Conservation (phyloP, 2,113 vertebrate species). For the Cercopithecus mona region DNA sequence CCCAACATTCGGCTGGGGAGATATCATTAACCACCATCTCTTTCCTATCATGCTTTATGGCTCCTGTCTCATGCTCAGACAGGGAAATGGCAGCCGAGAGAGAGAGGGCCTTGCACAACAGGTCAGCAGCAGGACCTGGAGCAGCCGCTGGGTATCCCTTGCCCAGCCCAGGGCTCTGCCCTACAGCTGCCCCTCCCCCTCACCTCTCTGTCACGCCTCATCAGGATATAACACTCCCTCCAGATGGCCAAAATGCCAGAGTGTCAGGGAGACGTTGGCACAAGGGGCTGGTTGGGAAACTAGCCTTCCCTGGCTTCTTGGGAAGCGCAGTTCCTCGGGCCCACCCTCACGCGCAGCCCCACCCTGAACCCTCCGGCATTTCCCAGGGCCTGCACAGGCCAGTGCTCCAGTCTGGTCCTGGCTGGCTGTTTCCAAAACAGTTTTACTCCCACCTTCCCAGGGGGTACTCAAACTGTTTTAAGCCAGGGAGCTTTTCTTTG, state of each 20-base stretch:
- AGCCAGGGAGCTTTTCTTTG: neutral
- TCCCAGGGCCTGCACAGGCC: neutral
- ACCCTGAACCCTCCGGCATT: neutral
- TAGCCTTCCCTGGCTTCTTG: neutral
- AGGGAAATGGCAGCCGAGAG: neutral
- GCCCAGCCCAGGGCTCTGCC: neutral
- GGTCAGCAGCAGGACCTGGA: too few species aligned
- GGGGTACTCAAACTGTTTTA: neutral
- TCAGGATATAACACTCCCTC: neutral
- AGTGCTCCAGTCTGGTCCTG: neutral
- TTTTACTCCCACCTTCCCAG: conserved; percentile 14
- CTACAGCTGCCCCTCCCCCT: neutral
- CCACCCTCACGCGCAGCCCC: neutral
- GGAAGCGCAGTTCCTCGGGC: neutral
- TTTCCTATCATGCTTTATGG: neutral
- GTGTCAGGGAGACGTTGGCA: neutral
- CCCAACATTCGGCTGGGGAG: too few species aligned
- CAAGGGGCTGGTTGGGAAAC: neutral
- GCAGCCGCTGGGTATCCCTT: neutral
- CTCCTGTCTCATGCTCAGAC: neutral
- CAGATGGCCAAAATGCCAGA: neutral
- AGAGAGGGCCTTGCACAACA: neutral
- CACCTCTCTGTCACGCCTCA: neutral
- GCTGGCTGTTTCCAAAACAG: neutral
- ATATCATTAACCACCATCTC: neutral